A percentile compares a stretch with the other conserved stretches of the same genome.
These are phyloP conservation scores for Apolygus lucorum DNA, from an alignment of 1,140 invertebrate genomes.

Conservation along the genomic window DNA sequence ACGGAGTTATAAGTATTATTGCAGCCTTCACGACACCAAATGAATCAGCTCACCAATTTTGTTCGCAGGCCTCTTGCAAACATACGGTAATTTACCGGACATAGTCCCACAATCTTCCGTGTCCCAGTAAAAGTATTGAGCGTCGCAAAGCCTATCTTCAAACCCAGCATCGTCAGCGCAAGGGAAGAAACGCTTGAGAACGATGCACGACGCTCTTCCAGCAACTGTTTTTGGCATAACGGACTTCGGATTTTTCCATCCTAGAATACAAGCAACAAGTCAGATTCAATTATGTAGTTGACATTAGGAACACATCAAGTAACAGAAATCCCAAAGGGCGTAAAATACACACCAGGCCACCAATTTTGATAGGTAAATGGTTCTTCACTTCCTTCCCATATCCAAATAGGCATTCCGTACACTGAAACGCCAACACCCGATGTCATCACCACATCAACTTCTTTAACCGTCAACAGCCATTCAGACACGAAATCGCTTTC, in stretches of 20 bases:
- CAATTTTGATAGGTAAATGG: constrained; percentile 37
- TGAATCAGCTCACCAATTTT: constrained; percentile 43
- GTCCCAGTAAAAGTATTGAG: constrained; percentile 50
- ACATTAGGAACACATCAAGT: neutral
- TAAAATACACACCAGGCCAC: constrained; percentile 40
- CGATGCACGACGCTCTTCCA: constrained; percentile 38
- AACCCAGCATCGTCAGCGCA: constrained; percentile 34
- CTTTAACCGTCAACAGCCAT: constrained; percentile 42
- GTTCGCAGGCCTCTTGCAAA: constrained; percentile 45
- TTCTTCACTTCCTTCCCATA: constrained; percentile 45
- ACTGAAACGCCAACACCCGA: constrained; percentile 45
- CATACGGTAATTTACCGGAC: constrained; percentile 41
- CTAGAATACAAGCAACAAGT: constrained; percentile 26
- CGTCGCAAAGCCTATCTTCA: constrained; percentile 32
- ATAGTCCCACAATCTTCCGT: constrained; percentile 42
- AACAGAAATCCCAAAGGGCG: too few relatives aligned
- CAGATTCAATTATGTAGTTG: neutral
- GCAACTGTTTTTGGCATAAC: constrained; percentile 30
- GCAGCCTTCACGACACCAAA: neutral
- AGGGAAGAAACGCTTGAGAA: constrained; percentile 42
- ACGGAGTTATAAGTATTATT: neutral
- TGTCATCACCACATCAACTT: constrained; percentile 44
- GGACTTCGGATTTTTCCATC: constrained; percentile 39
- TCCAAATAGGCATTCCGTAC: constrained; percentile 42
- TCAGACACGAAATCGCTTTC: constrained; percentile 55